Base-by-base conservation (phyloP, 92 coral and sea anemone species). In the Phenganax marumi region DNA sequence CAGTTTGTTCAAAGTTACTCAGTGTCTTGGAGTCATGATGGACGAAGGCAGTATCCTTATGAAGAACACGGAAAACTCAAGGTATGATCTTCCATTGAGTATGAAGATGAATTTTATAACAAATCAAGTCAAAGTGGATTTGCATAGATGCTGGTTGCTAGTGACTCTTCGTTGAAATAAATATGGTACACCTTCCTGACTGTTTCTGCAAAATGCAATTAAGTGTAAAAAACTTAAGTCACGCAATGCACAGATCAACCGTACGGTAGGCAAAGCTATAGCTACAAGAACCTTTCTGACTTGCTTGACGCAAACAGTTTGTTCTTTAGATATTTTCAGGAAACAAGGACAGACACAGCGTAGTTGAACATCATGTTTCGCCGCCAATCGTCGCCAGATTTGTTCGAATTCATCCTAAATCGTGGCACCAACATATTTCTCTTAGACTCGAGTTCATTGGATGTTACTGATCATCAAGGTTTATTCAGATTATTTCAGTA, bases 391-490 rank as follows among this genome's bases (percentile, higher is more conserved):
- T 33, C 1, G 65, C 81, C 48, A 33, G 70, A 60, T 77, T 7
- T 17, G 16, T 77, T 54, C 81, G 81, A 8, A 26, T 77, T 77
- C 62, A 77, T 60, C 81, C 81, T 54, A 60, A 17, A 25, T 57
- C 81, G 11, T 77, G 81, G 81, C 26, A 77, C 50, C 51, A 60
- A 39, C 81, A 77, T 77, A 77, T 77, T 50, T 77, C 81, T 12
- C 62, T 77, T 25, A 77, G 81, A 57, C 19, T 60, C 18, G 81
- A 47, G 52, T 55, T 77, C 33, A 56, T 43, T 13, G 81, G 81
- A 24, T 77, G 81, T 60, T 77, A 56, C 19, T 12, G 24, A 53
- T 55, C 33, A 62, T 62, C 33, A 23, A 62, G 68, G 68, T 62
- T 62, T 62, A 26, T 62, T 5, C 43, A 1, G 43, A 5, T 33